Percentiles rank a stretch among this genome's conserved stretches.
These are phyloP conservation scores for Myotis yumanensis DNA, from an alignment of 2,113 vertebrate genomes.

Conservation along the genomic window DNA sequence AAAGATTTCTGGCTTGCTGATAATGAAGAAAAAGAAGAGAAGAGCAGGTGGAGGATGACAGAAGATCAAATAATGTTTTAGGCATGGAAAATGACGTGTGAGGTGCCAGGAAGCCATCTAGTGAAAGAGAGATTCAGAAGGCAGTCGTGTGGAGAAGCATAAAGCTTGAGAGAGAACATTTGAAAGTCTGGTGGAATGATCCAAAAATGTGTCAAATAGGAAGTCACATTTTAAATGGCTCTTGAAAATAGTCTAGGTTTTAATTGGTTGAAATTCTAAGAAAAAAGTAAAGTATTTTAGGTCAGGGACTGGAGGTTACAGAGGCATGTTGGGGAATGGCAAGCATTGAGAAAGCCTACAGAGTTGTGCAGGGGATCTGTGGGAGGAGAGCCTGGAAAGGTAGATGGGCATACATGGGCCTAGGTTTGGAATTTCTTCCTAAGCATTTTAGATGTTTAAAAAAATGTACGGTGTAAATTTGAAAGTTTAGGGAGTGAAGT, in stretches of 20 bases:
- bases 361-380: background rate
- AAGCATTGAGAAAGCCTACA: background rate
- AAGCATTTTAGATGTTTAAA: background rate
- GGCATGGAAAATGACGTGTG: background rate
- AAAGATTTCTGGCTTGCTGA: background rate
- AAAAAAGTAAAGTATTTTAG: background rate
- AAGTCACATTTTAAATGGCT: background rate
- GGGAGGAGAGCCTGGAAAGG: background rate
- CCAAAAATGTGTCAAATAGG: background rate
- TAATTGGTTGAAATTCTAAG: background rate
- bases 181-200: background rate
- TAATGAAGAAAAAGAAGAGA: background rate
- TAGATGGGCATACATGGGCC: too few relatives aligned
- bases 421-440: background rate
- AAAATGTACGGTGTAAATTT: background rate
- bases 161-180: background rate
- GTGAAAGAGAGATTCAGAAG: background rate
- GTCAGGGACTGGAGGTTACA: background rate
- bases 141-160: background rate
- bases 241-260: background rate
- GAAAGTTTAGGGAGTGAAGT: background rate
- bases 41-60: background rate
- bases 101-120: background rate
- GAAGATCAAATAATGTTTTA: background rate
- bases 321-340: background rate